phyloP scores from a whole-genome alignment of 1,140 invertebrate species.

The Apolygus lucorum region DNA sequence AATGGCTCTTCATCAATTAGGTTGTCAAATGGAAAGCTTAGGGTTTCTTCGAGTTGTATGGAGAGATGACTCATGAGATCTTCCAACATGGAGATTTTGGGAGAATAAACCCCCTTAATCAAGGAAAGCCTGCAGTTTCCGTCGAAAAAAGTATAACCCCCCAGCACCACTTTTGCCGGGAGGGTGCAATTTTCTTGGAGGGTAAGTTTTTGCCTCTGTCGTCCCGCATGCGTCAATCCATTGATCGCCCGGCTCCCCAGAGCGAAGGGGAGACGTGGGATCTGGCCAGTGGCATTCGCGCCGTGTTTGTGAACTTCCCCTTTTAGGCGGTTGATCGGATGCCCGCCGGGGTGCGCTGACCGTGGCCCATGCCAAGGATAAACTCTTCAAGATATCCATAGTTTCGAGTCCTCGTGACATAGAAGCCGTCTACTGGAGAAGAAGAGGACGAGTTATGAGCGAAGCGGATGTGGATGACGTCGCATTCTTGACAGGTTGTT shows the following conservation, averaged over 20 bases:
- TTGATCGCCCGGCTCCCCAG: not conserved
- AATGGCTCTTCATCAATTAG: no score
- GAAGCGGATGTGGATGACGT: slow-evolving; percentile 88
- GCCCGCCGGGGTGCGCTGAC: slow-evolving; percentile 12
- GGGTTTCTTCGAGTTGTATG: no score
- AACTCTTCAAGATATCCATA: slow-evolving; percentile 45
- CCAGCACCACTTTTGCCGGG: no score
- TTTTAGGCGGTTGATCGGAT: not conserved
- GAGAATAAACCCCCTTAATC: no score
- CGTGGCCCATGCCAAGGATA: slow-evolving; percentile 36
- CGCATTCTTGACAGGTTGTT: slow-evolving; percentile 75
- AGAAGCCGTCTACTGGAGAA: slow-evolving; percentile 44
- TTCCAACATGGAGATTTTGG: no score
- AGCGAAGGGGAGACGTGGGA: not conserved
- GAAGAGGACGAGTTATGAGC: slow-evolving; percentile 48
- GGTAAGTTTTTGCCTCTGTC: not conserved
- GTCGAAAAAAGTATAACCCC: no score
- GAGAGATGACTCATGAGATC: no score
- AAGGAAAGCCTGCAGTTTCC: no score
- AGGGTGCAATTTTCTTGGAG: not conserved
- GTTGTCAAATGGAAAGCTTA: no score
- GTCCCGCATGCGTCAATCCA: not conserved
- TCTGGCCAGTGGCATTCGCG: slow-evolving; percentile 1
- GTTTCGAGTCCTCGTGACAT: slow-evolving; percentile 43
- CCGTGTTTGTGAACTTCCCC: not conserved